phyloP scores from a whole-genome alignment of 1,140 invertebrate genomes.

The Brachionus rubens region DNA sequence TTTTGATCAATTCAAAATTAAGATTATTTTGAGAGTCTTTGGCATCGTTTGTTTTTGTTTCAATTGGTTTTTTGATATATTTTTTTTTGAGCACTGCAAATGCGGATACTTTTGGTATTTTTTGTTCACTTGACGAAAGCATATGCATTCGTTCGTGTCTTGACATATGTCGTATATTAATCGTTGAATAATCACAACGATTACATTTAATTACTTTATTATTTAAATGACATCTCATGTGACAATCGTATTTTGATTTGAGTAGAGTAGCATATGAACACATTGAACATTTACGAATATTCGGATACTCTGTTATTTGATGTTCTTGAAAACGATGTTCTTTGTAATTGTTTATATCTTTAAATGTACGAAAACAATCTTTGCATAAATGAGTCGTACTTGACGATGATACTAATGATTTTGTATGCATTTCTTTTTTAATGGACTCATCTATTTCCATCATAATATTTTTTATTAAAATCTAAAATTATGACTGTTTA shows the following conservation, averaged over 20 bases:
- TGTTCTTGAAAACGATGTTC: slow-evolving; percentile 41
- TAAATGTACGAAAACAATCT: slow-evolving; percentile 33
- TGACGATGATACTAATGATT: not conserved
- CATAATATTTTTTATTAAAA: not conserved
- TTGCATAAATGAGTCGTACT: slow-evolving; percentile 11
- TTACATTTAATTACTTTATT: slow-evolving; percentile 38
- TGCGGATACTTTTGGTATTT: not conserved
- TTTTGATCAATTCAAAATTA: slow-evolving; percentile 8
- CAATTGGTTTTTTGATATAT: not conserved
- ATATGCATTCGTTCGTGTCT: slow-evolving; percentile 21
- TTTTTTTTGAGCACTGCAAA: not conserved
- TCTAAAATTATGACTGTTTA: no score
- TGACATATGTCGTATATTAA: slow-evolving; percentile 42
- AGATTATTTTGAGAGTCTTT: not conserved
- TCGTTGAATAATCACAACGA: slow-evolving; percentile 28
- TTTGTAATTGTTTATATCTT: slow-evolving; percentile 38
- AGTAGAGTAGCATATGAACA: slow-evolving; percentile 35
- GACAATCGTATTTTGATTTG: slow-evolving; percentile 42
- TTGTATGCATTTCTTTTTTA: not conserved
- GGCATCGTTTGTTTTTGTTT: not conserved
- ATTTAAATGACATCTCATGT: slow-evolving; percentile 41
- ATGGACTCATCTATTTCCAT: slow-evolving; percentile 8
- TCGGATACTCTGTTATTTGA: slow-evolving; percentile 5
- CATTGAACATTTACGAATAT: slow-evolving; percentile 13
- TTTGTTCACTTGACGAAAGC: not conserved